These are phyloP conservation scores for Nomada fabriciana DNA, from an alignment of 2,888 invertebrate species.

Conservation along the genomic window DNA sequence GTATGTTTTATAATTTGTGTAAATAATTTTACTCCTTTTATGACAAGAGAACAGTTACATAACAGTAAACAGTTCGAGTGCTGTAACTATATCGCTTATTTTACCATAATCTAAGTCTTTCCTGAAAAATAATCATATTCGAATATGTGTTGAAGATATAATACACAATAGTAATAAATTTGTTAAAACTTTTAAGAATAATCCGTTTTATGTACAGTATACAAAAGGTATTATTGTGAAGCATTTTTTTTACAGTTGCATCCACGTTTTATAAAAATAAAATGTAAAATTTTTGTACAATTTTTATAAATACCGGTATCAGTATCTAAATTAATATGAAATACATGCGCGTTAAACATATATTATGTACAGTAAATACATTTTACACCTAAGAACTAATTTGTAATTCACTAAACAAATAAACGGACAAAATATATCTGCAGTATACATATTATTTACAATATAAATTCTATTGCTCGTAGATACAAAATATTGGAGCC, in stretches of 20 bases:
- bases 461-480: constrained; percentile 16
- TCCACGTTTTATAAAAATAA: constrained; percentile 49
- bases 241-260: constrained; percentile 49
- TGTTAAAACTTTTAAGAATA: constrained; percentile 42
- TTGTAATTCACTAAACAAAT: constrained; percentile 27
- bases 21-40: constrained; percentile 18
- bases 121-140: constrained; percentile 3
- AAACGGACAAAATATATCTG: constrained; percentile 6
- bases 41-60: constrained; percentile 18
- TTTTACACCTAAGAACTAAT: constrained; percentile 37
- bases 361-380: constrained; percentile 35
- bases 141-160: not conserved
- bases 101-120: not conserved
- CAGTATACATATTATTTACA: not conserved
- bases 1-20: not conserved
- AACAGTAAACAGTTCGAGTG: not conserved
- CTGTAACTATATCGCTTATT: not conserved
- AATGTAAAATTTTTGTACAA: constrained; percentile 46
- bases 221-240: constrained; percentile 52
- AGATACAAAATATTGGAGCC: constrained; percentile 29
- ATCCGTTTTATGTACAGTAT: constrained; percentile 52
- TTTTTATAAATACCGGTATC: constrained; percentile 42
- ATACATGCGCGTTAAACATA: constrained; percentile 13
- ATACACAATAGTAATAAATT: constrained; percentile 14
- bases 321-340: constrained; percentile 35